phyloP scores from a whole-genome alignment of 1,140 invertebrate genomes.

The Ceratosolen solmsi region DNA sequence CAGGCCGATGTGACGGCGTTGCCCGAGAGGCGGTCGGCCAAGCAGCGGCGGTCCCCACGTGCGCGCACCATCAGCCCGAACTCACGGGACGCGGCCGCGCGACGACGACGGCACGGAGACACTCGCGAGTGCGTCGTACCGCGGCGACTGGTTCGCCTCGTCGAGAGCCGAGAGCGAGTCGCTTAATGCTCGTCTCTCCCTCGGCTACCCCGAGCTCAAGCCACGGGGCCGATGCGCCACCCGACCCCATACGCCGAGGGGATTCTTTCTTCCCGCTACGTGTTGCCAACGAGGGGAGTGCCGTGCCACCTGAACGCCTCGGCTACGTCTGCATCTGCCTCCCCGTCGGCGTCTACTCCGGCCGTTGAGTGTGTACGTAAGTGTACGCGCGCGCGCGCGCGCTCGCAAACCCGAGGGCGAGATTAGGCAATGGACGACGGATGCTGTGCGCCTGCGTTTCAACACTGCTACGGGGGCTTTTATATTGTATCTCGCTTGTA shows the following conservation, averaged over 20 bases:
- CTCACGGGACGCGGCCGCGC: neutral
- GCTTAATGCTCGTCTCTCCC: neutral
- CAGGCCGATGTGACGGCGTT: no score
- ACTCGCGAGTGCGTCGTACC: neutral
- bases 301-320: neutral
- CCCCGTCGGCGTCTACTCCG: no score
- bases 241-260: no score
- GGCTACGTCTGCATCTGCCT: neutral
- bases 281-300: no score
- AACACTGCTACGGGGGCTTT: neutral
- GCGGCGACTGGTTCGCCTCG: neutral
- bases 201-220: neutral
- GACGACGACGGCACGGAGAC: slow-evolving; percentile 15
- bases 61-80: slow-evolving; percentile 24
- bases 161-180: no score
- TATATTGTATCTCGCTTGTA: neutral
- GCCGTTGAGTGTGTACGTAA: no score
- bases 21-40: neutral
- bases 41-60: slow-evolving; percentile 7
- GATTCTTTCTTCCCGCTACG: no score
- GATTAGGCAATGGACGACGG: neutral
- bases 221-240: no score
- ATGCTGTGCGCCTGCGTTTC: slow-evolving; percentile 5
- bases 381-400: no score
- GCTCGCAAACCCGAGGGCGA: neutral